A percentile compares a stretch with the other conserved stretches of the same genome.
phyloP scores from a whole-genome alignment of 1,140 invertebrate species.

The Halictus rubicundus region DNA sequence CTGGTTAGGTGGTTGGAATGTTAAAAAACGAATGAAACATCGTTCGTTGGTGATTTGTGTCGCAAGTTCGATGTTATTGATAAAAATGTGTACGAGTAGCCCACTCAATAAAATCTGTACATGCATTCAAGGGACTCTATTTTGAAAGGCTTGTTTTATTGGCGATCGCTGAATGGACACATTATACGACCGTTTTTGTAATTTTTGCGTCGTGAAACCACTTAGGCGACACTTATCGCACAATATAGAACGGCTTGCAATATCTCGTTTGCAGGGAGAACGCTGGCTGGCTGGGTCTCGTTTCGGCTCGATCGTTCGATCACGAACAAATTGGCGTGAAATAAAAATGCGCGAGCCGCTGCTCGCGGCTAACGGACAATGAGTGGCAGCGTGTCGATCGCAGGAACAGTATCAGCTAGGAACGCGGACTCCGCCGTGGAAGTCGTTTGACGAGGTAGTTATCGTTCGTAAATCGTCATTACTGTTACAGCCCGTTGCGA shows the following conservation, averaged over 20 bases:
- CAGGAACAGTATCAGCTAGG: background rate
- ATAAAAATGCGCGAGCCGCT: background rate
- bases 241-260: background rate
- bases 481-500: constrained; percentile 36
- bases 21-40: too few relatives aligned
- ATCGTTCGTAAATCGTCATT: constrained; percentile 60
- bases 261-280: constrained; percentile 13
- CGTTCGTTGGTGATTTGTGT: too few relatives aligned
- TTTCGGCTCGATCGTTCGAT: constrained; percentile 8
- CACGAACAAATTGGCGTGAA: constrained; percentile 12
- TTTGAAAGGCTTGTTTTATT: too few relatives aligned
- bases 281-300: background rate
- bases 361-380: constrained; percentile 19
- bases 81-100: too few relatives aligned
- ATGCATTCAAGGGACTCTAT: too few relatives aligned
- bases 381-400: constrained; percentile 9
- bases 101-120: too few relatives aligned
- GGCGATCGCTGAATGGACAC: too few relatives aligned
- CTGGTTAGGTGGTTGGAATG: too few relatives aligned
- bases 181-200: too few relatives aligned
- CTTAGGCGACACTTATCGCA: too few relatives aligned
- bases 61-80: too few relatives aligned
- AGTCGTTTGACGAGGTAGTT: constrained; percentile 52
- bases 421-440: constrained; percentile 4
- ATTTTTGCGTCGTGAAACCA: too few relatives aligned